Conservation (phyloP, 2,797 vertebrate species). For the Selene dorsalis region DNA sequence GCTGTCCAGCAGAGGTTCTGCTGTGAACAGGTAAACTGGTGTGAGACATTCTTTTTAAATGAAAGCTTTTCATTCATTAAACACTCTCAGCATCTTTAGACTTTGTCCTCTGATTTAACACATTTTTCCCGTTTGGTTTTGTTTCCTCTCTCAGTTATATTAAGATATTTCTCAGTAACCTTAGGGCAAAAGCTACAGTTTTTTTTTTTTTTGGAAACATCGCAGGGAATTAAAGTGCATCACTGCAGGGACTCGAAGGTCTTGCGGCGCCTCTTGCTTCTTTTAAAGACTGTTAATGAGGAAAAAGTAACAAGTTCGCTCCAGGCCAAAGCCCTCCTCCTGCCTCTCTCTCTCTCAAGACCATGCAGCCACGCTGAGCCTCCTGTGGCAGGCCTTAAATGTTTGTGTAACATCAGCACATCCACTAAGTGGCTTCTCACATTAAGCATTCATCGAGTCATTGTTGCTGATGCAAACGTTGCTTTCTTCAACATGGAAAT, state of each 20-base stretch:
- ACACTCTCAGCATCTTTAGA: neutral
- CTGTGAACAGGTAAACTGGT: neutral
- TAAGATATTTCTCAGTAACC: slow-evolving; percentile 16
- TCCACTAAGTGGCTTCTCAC: slow-evolving; percentile 41
- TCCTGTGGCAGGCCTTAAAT: slow-evolving; percentile 36
- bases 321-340: slow-evolving; percentile 24
- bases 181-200: neutral
- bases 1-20: slow-evolving; percentile 37
- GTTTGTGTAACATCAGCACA: slow-evolving; percentile 70
- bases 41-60: neutral
- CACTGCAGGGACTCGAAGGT: slow-evolving; percentile 25
- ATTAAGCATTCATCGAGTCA: slow-evolving; percentile 60
- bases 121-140: neutral
- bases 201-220: slow-evolving; percentile 11
- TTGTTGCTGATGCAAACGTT: slow-evolving; percentile 46
- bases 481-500: slow-evolving; percentile 11
- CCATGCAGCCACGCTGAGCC: slow-evolving; percentile 21
- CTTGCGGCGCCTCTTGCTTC: neutral
- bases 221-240: slow-evolving; percentile 39
- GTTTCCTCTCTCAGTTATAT: neutral
- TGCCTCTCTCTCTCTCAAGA: no score
- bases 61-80: slow-evolving; percentile 9
- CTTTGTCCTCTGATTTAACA: neutral
- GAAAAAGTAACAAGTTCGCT: slow-evolving; percentile 46
- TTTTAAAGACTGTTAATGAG: slow-evolving; percentile 59